Evolutionary conservation across 2,113 vertebrate species (phyloP).

Genomic region (Cyprinodon tularosa): DNA sequence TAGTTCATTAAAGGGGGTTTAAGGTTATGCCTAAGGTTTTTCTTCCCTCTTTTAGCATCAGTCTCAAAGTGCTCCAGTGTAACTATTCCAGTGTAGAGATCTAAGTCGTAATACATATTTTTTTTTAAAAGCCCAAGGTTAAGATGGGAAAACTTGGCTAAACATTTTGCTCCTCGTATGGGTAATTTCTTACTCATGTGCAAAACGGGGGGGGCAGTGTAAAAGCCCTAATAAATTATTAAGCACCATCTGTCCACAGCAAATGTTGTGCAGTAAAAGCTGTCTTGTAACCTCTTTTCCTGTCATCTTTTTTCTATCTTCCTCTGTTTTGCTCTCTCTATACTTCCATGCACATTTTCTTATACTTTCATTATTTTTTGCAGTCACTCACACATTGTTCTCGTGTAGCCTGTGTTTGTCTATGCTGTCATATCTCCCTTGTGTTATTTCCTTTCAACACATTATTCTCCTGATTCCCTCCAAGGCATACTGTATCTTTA

Average conservation of each 20-base stretch:
- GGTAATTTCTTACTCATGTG: slow-evolving; percentile 60
- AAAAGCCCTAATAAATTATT: slow-evolving; percentile 74
- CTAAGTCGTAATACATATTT: slow-evolving; percentile 11
- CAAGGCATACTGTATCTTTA: slow-evolving; percentile 7
- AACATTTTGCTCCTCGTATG: slow-evolving; percentile 62
- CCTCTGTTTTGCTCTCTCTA: neutral
- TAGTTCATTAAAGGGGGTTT: neutral
- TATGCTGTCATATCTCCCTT: slow-evolving; percentile 2
- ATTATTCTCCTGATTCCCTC: slow-evolving; percentile 10
- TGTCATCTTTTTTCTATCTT: slow-evolving; percentile 33
- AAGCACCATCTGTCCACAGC: slow-evolving; percentile 73
- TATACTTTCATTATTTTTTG: slow-evolving; percentile 5
- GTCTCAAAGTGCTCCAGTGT: neutral
- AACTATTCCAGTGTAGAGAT: neutral
- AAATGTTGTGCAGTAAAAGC: slow-evolving; percentile 73
- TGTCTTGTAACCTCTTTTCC: slow-evolving; percentile 57
- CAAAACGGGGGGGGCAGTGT: slow-evolving; percentile 56
- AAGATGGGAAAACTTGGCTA: slow-evolving; percentile 50
- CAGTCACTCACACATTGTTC: slow-evolving; percentile 14
- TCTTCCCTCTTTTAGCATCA: neutral
- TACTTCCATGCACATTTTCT: neutral
- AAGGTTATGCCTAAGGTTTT: neutral
- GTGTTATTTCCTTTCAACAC: slow-evolving; percentile 3
- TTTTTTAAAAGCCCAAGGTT: slow-evolving; percentile 24
- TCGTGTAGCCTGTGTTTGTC: neutral